These are phyloP conservation scores for Octomys mimax DNA, from an alignment of 2,797 vertebrate genomes.

Conservation along the genomic window DNA sequence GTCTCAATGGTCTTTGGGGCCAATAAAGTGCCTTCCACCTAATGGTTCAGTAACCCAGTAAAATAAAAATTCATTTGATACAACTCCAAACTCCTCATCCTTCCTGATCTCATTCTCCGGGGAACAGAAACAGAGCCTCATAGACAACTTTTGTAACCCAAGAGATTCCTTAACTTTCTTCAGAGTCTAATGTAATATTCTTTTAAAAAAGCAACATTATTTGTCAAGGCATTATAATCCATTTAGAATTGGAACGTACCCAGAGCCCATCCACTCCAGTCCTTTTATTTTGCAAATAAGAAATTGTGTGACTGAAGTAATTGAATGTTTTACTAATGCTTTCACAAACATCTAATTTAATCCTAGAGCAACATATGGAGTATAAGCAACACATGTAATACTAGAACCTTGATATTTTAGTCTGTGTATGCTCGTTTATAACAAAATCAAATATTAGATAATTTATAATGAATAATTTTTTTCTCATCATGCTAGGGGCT, in stretches of 20 bases:
- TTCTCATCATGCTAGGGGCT: not conserved
- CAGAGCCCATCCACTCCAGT: not conserved
- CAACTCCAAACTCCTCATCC: not conserved
- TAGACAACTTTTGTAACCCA: not conserved
- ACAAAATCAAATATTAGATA: not conserved
- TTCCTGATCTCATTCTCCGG: not conserved
- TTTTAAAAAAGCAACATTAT: not conserved
- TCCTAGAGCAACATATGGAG: not conserved
- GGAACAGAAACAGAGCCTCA: not conserved
- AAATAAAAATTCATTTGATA: not conserved
- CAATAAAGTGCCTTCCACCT: not conserved
- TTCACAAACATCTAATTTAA: too few relatives aligned
- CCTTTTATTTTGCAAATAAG: not conserved
- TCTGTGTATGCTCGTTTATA: not conserved
- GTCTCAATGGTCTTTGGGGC: not conserved
- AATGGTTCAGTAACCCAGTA: not conserved
- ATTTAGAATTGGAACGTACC: not conserved
- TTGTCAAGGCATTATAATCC: not conserved
- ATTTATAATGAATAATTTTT: not conserved
- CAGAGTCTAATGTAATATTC: not conserved
- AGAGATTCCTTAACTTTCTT: conserved; percentile 11
- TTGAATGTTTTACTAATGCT: not conserved
- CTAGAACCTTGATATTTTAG: not conserved
- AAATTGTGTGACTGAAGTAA: not conserved
- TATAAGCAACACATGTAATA: not conserved